These are phyloP conservation scores for Brachystomella parvula DNA, from an alignment of 1,140 invertebrate species.

Conservation along the genomic window DNA sequence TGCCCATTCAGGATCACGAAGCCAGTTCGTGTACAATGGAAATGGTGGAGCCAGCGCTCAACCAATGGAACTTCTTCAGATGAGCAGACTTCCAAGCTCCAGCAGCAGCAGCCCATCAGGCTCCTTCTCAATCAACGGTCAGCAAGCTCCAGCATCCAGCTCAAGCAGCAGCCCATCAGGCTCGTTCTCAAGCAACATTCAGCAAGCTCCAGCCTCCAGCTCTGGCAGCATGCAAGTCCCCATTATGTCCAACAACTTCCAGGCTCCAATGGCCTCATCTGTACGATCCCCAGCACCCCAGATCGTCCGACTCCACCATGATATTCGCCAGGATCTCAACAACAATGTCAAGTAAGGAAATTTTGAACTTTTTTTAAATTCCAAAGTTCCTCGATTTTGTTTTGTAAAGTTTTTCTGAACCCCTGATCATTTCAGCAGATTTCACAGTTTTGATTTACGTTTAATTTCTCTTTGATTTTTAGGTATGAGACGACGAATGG, in stretches of 20 bases:
- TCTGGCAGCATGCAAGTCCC: too few relatives aligned
- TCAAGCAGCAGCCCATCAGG: neutral
- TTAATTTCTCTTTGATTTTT: too few relatives aligned
- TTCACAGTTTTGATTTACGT: too few relatives aligned
- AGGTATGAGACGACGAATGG: neutral
- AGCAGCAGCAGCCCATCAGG: neutral
- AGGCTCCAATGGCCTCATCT: too few relatives aligned
- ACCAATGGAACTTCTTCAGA: neutral
- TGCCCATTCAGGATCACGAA: neutral
- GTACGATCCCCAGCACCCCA: neutral
- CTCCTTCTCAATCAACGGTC: neutral
- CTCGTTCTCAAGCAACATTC: neutral
- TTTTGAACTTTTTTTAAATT: neutral
- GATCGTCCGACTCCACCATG: slow-evolving; percentile 2
- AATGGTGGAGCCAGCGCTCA: too few relatives aligned
- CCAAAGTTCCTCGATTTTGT: neutral
- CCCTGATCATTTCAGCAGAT: too few relatives aligned
- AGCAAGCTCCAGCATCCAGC: neutral
- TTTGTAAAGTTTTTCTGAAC: too few relatives aligned
- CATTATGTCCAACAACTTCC: too few relatives aligned
- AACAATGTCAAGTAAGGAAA: slow-evolving; percentile 2
- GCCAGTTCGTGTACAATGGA: neutral
- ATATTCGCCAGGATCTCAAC: neutral
- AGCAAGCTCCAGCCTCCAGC: neutral
- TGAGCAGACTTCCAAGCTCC: too few relatives aligned